phyloP scores from a whole-genome alignment of 2,113 vertebrate species.

The Argyrosomus japonicus region DNA sequence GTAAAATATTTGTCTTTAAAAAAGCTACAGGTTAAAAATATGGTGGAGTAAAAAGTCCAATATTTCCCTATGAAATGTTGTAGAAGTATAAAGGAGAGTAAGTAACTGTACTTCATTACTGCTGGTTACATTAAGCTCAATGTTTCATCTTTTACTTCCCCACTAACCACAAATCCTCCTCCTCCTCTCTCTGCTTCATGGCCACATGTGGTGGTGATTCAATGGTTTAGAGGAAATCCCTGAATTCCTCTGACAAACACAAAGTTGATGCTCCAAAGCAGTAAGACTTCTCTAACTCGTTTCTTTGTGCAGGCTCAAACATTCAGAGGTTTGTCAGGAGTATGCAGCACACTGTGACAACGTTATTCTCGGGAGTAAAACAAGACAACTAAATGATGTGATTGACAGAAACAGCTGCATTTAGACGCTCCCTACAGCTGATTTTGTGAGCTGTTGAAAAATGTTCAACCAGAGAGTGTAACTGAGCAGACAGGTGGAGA shows the following conservation, averaged over 20 bases:
- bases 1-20: not conserved
- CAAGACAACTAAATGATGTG: not conserved
- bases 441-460: not conserved
- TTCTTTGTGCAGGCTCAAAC: not conserved
- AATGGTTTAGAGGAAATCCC: not conserved
- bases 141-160: not conserved
- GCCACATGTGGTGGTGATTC: constrained; percentile 21
- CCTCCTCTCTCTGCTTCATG: not conserved
- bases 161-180: not conserved
- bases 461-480: not conserved
- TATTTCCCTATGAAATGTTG: not conserved
- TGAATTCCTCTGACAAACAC: not conserved
- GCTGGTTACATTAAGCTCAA: not conserved
- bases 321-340: not conserved
- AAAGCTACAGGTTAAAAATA: not conserved
- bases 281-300: not conserved
- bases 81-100: not conserved
- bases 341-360: too few relatives aligned
- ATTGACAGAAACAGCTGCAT: constrained; percentile 7
- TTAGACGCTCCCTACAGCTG: not conserved
- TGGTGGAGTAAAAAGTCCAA: not conserved
- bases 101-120: not conserved
- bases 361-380: not conserved
- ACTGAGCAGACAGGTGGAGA: constrained; percentile 3
- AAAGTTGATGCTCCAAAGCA: not conserved